Conservation (phyloP, 2,113 vertebrate species). For the Nematolebias whitei region DNA sequence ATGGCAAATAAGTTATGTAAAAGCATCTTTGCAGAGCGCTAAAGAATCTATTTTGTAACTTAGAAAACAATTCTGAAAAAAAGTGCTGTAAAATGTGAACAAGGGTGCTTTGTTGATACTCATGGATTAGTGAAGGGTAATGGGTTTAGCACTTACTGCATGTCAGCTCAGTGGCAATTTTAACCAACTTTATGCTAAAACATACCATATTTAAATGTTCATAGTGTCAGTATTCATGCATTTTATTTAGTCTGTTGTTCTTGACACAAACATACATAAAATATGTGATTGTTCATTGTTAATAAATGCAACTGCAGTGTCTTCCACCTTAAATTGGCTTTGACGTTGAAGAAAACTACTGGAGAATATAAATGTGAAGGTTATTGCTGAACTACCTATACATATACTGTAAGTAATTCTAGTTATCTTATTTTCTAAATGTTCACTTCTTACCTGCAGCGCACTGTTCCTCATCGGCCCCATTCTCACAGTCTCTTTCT, state of each 20-base stretch:
- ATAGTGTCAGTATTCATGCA: not conserved
- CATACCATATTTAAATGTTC: not conserved
- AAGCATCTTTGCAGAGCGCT: not conserved
- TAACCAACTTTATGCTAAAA: not conserved
- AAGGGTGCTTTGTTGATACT: too few relatives aligned
- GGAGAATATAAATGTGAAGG: not conserved
- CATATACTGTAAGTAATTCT: not conserved
- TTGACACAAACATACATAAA: not conserved
- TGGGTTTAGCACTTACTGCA: not conserved
- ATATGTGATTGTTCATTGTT: not conserved
- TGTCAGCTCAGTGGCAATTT: too few relatives aligned
- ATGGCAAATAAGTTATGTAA: not conserved
- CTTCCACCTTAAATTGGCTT: not conserved
- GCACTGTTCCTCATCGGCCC: slow-evolving; percentile 90
- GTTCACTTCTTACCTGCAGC: slow-evolving; percentile 82
- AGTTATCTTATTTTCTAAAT: not conserved
- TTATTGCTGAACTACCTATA: not conserved
- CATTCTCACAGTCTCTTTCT: slow-evolving; percentile 92
- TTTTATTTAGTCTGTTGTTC: not conserved
- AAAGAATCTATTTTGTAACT: not conserved
- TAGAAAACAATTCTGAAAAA: not conserved
- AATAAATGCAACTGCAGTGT: not conserved
- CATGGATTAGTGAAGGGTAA: too few relatives aligned
- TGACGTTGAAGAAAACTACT: not conserved
- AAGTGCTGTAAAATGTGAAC: too few relatives aligned